Conservation (phyloP, 2,797 vertebrate genomes). For the Pseudochirops cupreus region DNA sequence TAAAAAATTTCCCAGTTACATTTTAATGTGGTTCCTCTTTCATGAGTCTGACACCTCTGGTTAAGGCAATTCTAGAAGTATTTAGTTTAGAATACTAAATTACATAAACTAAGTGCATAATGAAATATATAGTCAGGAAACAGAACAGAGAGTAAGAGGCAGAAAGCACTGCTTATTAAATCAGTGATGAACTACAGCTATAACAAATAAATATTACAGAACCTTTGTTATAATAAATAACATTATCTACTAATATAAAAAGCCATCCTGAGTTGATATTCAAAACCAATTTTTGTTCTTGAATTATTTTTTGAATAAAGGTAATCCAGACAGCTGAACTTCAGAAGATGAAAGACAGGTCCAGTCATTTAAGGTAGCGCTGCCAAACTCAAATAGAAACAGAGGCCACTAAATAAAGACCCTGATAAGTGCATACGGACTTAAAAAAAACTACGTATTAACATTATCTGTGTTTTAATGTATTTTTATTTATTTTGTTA, state of each 20-base stretch:
- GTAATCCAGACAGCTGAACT: conserved; percentile 4
- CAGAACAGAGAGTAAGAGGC: neutral
- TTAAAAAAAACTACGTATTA: neutral
- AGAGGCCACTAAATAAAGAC: neutral
- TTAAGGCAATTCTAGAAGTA: neutral
- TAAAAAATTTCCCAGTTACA: neutral
- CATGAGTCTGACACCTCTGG: neutral
- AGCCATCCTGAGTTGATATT: conserved; percentile 1
- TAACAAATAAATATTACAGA: conserved; percentile 2
- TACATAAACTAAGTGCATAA: neutral
- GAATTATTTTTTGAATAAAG: conserved; percentile 43
- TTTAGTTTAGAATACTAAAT: neutral
- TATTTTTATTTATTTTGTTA: neutral
- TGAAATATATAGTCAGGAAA: neutral
- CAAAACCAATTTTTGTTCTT: conserved; percentile 12
- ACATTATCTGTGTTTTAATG: neutral
- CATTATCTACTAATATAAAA: neutral
- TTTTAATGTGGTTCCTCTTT: neutral
- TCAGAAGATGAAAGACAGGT: conserved; percentile 1
- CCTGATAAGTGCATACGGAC: neutral
- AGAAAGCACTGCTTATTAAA: neutral
- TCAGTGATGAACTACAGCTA: neutral
- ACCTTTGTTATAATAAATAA: conserved; percentile 4
- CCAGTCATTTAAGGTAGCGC: conserved; percentile 7
- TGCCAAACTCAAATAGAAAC: neutral